Evolutionary conservation across 2,888 invertebrate species (phyloP), one percentile per base, ranked within the genome.

Genomic region (Tridacna crocea): DNA sequence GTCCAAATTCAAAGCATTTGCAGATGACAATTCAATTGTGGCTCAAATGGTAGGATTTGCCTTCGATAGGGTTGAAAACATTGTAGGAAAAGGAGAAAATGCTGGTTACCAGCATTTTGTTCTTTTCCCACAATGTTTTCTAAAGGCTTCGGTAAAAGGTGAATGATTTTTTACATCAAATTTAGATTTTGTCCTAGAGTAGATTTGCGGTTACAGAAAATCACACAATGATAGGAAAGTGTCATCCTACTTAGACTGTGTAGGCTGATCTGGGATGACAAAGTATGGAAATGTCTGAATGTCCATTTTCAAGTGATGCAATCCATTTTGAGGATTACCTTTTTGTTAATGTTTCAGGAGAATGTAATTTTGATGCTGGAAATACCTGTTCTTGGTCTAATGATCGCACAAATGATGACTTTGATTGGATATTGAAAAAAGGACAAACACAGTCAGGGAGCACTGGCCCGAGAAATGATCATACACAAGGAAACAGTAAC

Each of bases 381-480:
- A 87, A 80, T 46, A 77, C 90, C 11, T 89, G 90, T 76, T 87
- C 90, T 10, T 93, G 92, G 92, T 88, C 87, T 51, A 90, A 92
- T 75, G 61, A 82, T 24, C 78, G 82, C 36, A 68, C 72, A 0
- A 75, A 78, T 4, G 92, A 92, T 85, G 80, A 89, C n/a, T 93
- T 93, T 90, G 92, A 93, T 83, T 92, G 92, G 92, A 85, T 84
- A 0, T 68, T 91, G 36, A 85, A 84, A 22, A 83, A 83, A 12
- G 79, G 87, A n/a, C 83, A 83, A 13, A 91, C 90, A 11, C 73
- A 79, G 11, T 82, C 85, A 17, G 27, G 48, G 13, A 85, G 83
- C 11, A 93, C 93, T 0, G 92, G 92, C 0, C 93, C 93, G 15
- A 74, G 84, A 22, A 68, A 74, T 60, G 93, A 94, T 84, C 93